Percentiles rank a stretch among this genome's conserved stretches.
These are phyloP conservation scores for Papilio elwesi DNA, from an alignment of 2,888 invertebrate species.

Conservation along the genomic window DNA sequence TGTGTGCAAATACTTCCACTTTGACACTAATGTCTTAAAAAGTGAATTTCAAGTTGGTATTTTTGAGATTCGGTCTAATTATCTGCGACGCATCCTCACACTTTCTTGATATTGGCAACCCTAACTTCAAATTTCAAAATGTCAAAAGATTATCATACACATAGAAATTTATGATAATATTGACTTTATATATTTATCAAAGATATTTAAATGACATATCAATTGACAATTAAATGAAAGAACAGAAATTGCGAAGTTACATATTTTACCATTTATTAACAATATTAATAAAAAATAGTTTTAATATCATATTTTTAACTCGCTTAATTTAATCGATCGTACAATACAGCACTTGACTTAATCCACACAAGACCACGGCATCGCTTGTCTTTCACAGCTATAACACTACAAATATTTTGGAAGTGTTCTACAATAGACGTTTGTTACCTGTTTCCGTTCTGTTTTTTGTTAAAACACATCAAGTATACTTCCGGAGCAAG, in stretches of 20 bases:
- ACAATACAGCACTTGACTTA: background rate
- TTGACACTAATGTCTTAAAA: constrained; percentile 32
- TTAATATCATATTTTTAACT: background rate
- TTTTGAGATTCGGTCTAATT: too few species aligned
- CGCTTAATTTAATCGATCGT: background rate
- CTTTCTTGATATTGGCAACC: background rate
- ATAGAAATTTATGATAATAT: background rate
- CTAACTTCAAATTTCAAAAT: too few species aligned
- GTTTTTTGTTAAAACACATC: background rate
- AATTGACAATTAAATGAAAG: background rate
- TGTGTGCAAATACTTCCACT: constrained; percentile 20
- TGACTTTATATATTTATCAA: too few species aligned
- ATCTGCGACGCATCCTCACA: background rate
- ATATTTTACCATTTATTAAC: too few species aligned
- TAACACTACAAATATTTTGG: constrained; percentile 3
- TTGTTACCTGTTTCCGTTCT: background rate
- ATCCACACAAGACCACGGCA: constrained; percentile 30
- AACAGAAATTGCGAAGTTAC: too few species aligned
- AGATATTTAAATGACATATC: background rate
- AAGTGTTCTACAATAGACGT: background rate
- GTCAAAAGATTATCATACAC: too few species aligned
- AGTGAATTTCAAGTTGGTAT: too few species aligned
- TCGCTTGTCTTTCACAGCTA: constrained; percentile 28
- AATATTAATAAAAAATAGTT: too few species aligned
- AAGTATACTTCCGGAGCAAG: background rate